Evolutionary conservation across 2,797 vertebrate species (phyloP), one percentile per base, ranked within the genome.

Genomic region (Chromobotia macracanthus): DNA sequence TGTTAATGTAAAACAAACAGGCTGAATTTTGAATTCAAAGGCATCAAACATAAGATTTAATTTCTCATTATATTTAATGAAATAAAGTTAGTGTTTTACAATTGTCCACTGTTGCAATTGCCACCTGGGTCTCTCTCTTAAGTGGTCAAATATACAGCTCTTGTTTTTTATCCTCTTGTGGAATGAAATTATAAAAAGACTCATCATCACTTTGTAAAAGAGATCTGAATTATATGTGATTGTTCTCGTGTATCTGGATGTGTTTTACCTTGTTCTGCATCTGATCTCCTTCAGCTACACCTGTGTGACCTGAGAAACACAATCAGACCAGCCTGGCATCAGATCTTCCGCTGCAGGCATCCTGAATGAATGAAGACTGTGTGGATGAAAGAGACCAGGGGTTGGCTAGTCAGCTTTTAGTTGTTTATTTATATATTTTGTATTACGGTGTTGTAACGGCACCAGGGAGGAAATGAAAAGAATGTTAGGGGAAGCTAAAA

Each of bases 401-500:
- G 58, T 35, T 58, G 69, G 80, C 12, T 19, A 44, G 51, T 21
- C 61, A 41, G 23, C 5, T 58, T 21, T 58, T 58, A 23, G 11
- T 58, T 5, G 19, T 75, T 56, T 53, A 16, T 38, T 41, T 68
- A 79, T 77, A 80, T 80, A 79, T 67, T 86, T 78, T 51, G 73
- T 88, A 77, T 80, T 81, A 80, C 79, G 71, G 84, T 87, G 71
- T 84, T 90, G 90, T 90, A 86, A 84, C 83, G 85, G 79, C 79
- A 86, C 89, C 88, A 88, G 85, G 31, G 58, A 60, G 46, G 83
- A 87, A 89, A 90, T 89, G 86, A 91, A 91, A 91, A 84, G 89
- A 87, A 88, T 84, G 86, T 44, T 69, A 31, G 31, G 89, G 72
- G 85, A 72, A 83, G 88, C 87, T 92, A 91, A 90, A 93, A 93